Base-by-base conservation (phyloP, 2,888 invertebrate genomes). In the Mimas tiliae region DNA sequence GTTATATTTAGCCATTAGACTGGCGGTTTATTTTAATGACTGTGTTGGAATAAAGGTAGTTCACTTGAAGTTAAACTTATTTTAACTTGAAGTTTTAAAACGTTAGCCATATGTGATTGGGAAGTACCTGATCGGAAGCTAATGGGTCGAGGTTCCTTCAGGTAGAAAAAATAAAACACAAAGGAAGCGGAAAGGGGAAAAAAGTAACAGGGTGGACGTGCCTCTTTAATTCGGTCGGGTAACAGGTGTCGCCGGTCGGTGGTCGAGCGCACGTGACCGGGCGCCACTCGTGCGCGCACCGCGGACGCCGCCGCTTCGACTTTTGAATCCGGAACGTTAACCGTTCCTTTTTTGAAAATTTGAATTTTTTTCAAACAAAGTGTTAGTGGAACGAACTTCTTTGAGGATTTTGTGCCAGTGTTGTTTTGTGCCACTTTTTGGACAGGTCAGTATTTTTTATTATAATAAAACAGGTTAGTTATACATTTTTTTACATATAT, bases 211-310 rank as follows among this genome's bases (percentile, higher is more conserved):
- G 77, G 75, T 78, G 74, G 67, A 64, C 52, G 68, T 71, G 71
- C 80, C 88, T 86, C 74, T 79, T 78, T 76, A 85, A 89, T 75
- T 90, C 74, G 80, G 87, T 81, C 79, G 87, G 84, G 75, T 90
- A 84, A 81, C 86, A 86, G 84, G 86, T 85, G 87, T 70, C 72
- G 67, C 71, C 76, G 76, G 77, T 78, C 80, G 81, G 80, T 77
- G 80, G 79, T 79, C 82, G 81, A 80, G 76, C 85, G 87, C 89
- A 87, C 86, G 89, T 85, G 87, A 89, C 85, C 81, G 81, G 85
- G 76, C 85, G 89, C 85, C 93, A 93, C 86, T 92, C 92, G 91
- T 87, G 92, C 90, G 92, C 90, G 89, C 86, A 87, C 91, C 86
- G 88, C 86, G 86, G 86, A 84, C 85, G 83, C 79, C 83, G 85